Evolutionary conservation across 2,888 invertebrate species (phyloP), one percentile per base, ranked within the genome.

Genomic region (Drymonia ruficornis): DNA sequence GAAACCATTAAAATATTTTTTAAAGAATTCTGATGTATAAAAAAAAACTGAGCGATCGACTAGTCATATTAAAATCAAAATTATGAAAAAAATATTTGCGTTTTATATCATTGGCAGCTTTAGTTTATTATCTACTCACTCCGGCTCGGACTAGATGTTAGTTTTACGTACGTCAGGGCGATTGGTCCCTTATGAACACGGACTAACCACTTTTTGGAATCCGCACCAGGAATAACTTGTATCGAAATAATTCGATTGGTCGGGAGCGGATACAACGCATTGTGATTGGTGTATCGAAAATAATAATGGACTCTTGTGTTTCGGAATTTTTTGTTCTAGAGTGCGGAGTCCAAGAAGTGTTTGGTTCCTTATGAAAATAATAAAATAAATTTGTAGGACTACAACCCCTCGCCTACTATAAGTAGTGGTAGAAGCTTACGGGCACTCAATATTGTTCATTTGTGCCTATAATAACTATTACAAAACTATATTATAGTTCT

Each of bases 391-490:
- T 28, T 77, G 90, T 90, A 90, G 90, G 90, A 91, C 80, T 80
- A 69, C 67, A 81, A 90, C 67, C 88, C 89, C 90, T 90, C 91
- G 89, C 90, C 87, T 86, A 84, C 80, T 77, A 60, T 82, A 85
- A 80, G 76, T 88, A 86, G 84, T 76, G 68, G 74, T 83, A 88
- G 84, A 83, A 77, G 83, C 78, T 79, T 79, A 61, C 48, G 59
- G 83, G 84, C 86, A 84, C 86, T 80, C 72, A 73, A 78, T 79
- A 83, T 75, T 81, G 84, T 89, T 88, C 85, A 86, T 87, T 85
- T 83, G 90, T 90, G 90, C 90, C 90, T 89, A 85, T 84, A 80
- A 79, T 28, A 81, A 84, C 76, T 79, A 81, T 82, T 82, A 82
- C 70, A 68, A 72, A 69, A 70, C 56, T 67, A 69, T 59, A 63